A percentile compares a stretch with the other conserved stretches of the same genome.
Evolutionary conservation across 1,140 invertebrate species (phyloP).

Genomic region (Drosophila quadrilineata): DNA sequence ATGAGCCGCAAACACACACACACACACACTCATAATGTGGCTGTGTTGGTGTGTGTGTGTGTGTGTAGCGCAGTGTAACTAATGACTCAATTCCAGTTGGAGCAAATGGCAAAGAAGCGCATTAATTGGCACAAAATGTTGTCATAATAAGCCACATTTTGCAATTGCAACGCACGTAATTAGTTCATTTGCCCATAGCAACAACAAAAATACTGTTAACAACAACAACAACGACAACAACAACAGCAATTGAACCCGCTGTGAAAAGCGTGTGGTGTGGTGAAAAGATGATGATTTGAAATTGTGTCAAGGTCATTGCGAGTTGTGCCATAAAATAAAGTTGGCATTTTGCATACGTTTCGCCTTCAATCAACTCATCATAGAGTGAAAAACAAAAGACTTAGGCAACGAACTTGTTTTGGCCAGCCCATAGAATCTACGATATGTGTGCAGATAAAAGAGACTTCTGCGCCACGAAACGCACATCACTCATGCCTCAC

Average conservation of each 20-base stretch:
- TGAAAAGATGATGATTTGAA: slow-evolving; percentile 18
- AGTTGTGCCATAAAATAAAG: slow-evolving; percentile 39
- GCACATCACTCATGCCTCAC: no score
- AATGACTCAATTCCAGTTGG: slow-evolving; percentile 37
- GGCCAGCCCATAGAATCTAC: slow-evolving; percentile 17
- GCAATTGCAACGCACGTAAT: slow-evolving; percentile 46
- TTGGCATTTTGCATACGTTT: slow-evolving; percentile 32
- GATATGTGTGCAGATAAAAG: neutral
- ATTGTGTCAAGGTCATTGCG: slow-evolving; percentile 67
- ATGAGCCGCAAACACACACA: no score
- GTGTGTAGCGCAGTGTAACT: slow-evolving; percentile 6
- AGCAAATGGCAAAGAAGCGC: slow-evolving; percentile 30
- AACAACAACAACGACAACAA: slow-evolving; percentile 15
- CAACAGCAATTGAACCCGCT: neutral
- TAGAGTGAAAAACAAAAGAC: slow-evolving; percentile 36
- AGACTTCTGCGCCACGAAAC: no score
- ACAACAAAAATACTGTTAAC: neutral
- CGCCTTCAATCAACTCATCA: slow-evolving; percentile 34
- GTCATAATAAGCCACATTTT: slow-evolving; percentile 54
- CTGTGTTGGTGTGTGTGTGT: neutral
- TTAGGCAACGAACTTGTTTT: slow-evolving; percentile 40
- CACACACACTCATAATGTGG: no score
- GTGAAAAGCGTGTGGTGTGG: slow-evolving; percentile 18
- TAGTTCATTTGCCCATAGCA: slow-evolving; percentile 43
- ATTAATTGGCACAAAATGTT: slow-evolving; percentile 39